Base-by-base conservation (phyloP, 2,113 vertebrate genomes). In the Urocitellus parryii region DNA sequence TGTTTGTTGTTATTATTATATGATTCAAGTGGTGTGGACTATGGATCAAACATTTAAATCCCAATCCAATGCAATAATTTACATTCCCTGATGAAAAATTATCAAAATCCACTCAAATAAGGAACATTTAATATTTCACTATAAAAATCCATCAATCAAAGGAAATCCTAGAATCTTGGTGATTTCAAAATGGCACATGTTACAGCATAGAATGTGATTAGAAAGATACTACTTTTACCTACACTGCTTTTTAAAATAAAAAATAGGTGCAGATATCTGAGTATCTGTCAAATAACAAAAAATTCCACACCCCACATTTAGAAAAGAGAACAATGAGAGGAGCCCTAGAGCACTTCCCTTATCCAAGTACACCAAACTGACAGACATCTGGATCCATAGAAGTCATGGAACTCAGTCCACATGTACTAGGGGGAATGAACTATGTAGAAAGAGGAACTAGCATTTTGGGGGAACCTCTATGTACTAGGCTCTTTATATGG, bases 81-180 rank as follows among this genome's bases (percentile, higher is more conserved):
- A 39, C 29, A 73, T 61, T 78, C 86, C 74, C 18, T 9, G n/a
- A 95, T 76, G 56, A 90, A 96, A 93, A 96, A 93, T 72, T 58
- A 74, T 84, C 72, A 88, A 93, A 96, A 96, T 88, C 25, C 61
- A 72, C 51, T 81, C 37, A 67, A 86, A 70, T 84, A 92, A 91
- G n/a, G 10, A 91, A 32, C 7, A 84, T 73, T 88, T 77, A 77
- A 51, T 80, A 91, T n/a, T 81, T 90, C 45, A 48, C 12, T 81
- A 93, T 58, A 11, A 86, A 96, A 90, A 90, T 80, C 27, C 4
- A 80, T 48, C 34, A 70, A 93, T 84, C 63, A 84, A 88, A 91
- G 32, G 63, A 91, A 81, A 88, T 80, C 22, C 11, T 82, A 86
- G 51, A 91, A 91, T 88, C 27, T 45, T 81, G 22, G 34, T 12